phyloP scores from a whole-genome alignment of 2,797 vertebrate genomes.

The Chelidonichthys spinosus region DNA sequence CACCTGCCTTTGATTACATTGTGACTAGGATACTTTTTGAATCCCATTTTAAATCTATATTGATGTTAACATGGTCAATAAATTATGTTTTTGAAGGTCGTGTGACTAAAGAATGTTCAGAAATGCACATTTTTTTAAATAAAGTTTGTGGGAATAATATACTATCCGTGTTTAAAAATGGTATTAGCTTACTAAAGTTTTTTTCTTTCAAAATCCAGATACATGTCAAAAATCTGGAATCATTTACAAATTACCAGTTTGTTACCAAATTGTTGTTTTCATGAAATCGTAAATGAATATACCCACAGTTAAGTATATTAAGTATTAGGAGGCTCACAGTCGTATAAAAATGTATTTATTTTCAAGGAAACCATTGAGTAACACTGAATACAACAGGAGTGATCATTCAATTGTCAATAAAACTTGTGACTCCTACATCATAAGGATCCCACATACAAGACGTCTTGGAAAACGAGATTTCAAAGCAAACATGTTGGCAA shows the following conservation, averaged over 20 bases:
- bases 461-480: constrained; percentile 75
- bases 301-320: background rate
- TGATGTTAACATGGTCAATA: background rate
- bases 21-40: background rate
- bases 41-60: background rate
- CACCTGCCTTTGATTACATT: background rate
- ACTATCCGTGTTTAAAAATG: background rate
- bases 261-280: background rate
- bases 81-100: background rate
- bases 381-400: constrained; percentile 87
- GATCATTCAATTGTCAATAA: constrained; percentile 82
- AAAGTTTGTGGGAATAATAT: background rate
- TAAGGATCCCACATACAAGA: constrained; percentile 78
- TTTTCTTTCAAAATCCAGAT: background rate
- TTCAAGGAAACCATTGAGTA: constrained; percentile 84
- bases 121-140: background rate
- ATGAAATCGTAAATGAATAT: background rate
- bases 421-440: constrained; percentile 73
- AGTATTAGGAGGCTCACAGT: constrained; percentile 30
- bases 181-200: background rate
- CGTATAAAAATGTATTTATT: constrained; percentile 85
- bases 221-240: background rate
- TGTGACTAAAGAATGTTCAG: background rate
- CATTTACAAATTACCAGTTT: background rate
- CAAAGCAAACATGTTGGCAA: constrained; percentile 78